Base-by-base conservation (phyloP, 2,888 invertebrate species). In the Brenthis daphne region DNA sequence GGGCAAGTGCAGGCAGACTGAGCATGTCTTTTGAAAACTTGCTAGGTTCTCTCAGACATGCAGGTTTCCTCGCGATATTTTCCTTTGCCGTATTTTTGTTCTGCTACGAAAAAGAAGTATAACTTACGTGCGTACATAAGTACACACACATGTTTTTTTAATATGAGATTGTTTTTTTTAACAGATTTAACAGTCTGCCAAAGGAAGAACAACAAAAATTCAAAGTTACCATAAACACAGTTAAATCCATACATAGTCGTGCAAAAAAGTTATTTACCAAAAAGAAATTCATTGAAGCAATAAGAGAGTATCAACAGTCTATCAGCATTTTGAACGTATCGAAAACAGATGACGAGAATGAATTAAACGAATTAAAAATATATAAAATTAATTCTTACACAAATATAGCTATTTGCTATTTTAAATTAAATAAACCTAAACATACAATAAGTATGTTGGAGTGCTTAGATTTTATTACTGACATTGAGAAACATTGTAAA, bases 181-280 rank as follows among this genome's bases (percentile, higher is more conserved):
- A 20, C 84, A 92, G 92, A 64, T 92, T 90, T 76, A 88, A 90
- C 65, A 85, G 86, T 20, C 74, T 92, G 1, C 89, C 92, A 0
- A 74, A 75, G 33, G 83, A 80, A 1, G 87, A 89, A n/a, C 92
- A 92, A 73, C 79, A 75, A 0, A 89, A 87, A 70, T 89, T 83
- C 61, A 82, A 83, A 58, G 82, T 84, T 0, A 88, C 89, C 0
- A 66, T 82, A 0, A 81, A 80, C 69, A 90, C 90, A 0, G 86
- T 92, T 0, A 84, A 82, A 51, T 83, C 86, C 0, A 74, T 90
- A 0, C 85, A 89, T 20, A 68, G 77, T 0, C 81, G 84, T 68
- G 89, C 86, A 0, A 91, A 89, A 76, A 78, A 81, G 0, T 65
- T 82, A 0, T 92, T 88, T 71, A 57, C 67, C 0, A 86, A 80